A percentile compares a stretch with the other conserved stretches of the same genome.
Evolutionary conservation across 2,797 vertebrate species (phyloP).

Genomic region (Decapterus maruadsi): DNA sequence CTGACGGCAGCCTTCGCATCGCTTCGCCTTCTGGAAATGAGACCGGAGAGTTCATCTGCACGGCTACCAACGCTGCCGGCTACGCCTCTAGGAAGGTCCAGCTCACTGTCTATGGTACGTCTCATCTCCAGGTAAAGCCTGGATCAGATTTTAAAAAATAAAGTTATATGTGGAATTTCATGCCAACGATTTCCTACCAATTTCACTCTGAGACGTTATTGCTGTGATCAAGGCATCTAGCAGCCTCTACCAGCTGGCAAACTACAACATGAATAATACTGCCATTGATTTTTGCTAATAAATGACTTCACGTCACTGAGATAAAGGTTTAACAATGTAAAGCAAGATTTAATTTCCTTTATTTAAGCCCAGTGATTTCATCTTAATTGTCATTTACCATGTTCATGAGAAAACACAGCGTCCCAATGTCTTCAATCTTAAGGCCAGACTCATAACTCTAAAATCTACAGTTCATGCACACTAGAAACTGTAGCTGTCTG

Average conservation of each 20-base stretch:
- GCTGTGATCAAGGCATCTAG: neutral
- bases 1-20: conserved; percentile 91
- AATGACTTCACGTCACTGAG: neutral
- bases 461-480: neutral
- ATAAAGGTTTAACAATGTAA: neutral
- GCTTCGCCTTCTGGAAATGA: conserved; percentile 90
- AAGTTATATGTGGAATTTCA: neutral
- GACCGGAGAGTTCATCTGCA: conserved; percentile 93
- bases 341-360: neutral
- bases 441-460: neutral
- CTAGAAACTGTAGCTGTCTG: neutral
- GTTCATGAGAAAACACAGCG: neutral
- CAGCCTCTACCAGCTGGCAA: neutral
- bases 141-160: neutral
- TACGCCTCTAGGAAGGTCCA: conserved; percentile 93
- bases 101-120: conserved; percentile 95
- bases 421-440: neutral
- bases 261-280: neutral
- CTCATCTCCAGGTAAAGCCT: neutral
- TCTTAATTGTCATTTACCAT: neutral
- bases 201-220: neutral
- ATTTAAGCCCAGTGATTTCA: neutral
- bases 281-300: neutral
- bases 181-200: neutral
- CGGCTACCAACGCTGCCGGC: conserved; percentile 93